A percentile compares a stretch with the other conserved stretches of the same genome.
Conservation (phyloP, 2,888 invertebrate species). For the Lampropteryx suffumata region DNA sequence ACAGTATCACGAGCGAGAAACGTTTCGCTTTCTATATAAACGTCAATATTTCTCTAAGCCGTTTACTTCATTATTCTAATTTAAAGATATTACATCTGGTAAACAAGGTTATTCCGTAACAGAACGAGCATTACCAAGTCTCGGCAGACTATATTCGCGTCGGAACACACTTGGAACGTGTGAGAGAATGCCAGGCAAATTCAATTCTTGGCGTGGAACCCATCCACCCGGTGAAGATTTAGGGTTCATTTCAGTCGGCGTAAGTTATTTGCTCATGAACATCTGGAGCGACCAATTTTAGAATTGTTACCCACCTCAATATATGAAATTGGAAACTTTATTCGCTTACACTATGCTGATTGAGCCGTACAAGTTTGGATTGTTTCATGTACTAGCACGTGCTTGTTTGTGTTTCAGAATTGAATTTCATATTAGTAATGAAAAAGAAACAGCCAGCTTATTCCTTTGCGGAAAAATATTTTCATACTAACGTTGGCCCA, state of each 20-base stretch:
- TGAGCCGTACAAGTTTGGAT: conserved; percentile 27
- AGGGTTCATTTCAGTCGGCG: conserved; percentile 72
- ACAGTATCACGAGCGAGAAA: neutral
- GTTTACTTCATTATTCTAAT: conserved; percentile 4
- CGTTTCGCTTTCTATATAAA: neutral
- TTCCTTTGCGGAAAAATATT: too few species aligned
- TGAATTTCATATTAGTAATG: conserved; percentile 6
- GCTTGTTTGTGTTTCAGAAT: conserved; percentile 20
- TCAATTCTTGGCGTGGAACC: conserved; percentile 71
- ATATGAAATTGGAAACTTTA: conserved; percentile 34
- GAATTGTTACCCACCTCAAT: conserved; percentile 34
- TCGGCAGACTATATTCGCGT: conserved; percentile 34
- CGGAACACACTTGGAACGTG: conserved; percentile 31
- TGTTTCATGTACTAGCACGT: conserved; percentile 13
- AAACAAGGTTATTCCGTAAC: conserved; percentile 15
- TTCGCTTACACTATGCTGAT: conserved; percentile 27
- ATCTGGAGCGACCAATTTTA: conserved; percentile 59
- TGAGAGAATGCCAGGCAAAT: conserved; percentile 59
- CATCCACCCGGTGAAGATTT: conserved; percentile 69
- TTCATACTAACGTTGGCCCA: too few species aligned
- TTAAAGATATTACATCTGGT: conserved; percentile 19
- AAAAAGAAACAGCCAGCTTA: too few species aligned
- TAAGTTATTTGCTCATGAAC: conserved; percentile 77
- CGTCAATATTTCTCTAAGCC: neutral
- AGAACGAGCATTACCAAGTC: conserved; percentile 27